Conservation (phyloP, 2,113 vertebrate species). For the Fulica atra region DNA sequence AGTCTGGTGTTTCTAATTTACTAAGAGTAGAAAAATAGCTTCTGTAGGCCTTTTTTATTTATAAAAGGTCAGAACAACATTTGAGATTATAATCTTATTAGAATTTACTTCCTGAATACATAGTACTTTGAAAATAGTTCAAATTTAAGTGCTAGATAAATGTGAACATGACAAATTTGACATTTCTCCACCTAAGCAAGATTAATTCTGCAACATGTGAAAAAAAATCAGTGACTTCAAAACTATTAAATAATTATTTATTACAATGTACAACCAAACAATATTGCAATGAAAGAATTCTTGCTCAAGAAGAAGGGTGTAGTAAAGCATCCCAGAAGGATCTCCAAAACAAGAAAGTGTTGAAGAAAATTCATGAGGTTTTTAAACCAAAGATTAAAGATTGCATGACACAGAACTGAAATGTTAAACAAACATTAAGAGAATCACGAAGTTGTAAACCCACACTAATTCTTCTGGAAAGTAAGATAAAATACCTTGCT, state of each 20-base stretch:
- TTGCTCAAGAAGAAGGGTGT: not conserved
- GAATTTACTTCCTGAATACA: not conserved
- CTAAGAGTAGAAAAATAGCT: not conserved
- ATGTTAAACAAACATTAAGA: slow-evolving; percentile 28
- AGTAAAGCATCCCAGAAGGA: not conserved
- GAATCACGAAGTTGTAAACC: not conserved
- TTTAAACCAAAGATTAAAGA: slow-evolving; percentile 7
- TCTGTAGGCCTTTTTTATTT: not conserved
- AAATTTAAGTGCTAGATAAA: not conserved
- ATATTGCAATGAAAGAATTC: not conserved
- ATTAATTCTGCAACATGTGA: not conserved
- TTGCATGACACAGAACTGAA: not conserved
- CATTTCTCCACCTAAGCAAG: not conserved
- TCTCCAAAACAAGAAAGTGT: not conserved
- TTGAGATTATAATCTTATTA: not conserved
- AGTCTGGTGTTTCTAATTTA: not conserved
- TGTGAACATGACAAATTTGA: not conserved
- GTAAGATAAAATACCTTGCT: not conserved
- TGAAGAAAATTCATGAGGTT: not conserved
- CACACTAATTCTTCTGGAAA: not conserved
- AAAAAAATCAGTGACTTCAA: not conserved
- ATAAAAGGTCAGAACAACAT: slow-evolving; percentile 3
- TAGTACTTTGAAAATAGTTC: not conserved
- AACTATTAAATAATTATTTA: not conserved
- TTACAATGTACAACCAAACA: not conserved